Evolutionary conservation across 2,797 vertebrate genomes (phyloP).

Genomic region (Malacoraja senta): DNA sequence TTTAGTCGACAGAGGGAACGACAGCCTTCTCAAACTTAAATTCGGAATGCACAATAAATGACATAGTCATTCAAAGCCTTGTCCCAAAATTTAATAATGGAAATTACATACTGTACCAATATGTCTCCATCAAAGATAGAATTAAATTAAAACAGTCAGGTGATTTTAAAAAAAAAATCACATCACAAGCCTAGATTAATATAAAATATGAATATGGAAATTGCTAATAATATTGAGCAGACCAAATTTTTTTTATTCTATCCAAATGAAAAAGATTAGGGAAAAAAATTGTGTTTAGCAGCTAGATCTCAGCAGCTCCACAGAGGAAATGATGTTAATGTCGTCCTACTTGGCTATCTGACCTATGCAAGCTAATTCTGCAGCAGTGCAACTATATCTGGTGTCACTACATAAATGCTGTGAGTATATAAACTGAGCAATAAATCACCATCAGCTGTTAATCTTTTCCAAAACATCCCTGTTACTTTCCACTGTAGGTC

Average conservation of each 20-base stretch:
- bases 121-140: background rate
- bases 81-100: too few relatives aligned
- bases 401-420: constrained; percentile 4
- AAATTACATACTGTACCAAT: background rate
- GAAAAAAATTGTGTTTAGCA: background rate
- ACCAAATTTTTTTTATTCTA: background rate
- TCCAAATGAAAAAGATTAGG: background rate
- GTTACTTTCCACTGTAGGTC: background rate
- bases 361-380: background rate
- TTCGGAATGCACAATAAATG: too few relatives aligned
- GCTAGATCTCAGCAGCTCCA: background rate
- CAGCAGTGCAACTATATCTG: background rate
- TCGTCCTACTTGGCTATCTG: background rate
- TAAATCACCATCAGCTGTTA: constrained; percentile 1
- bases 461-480: background rate
- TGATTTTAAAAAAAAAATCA: background rate
- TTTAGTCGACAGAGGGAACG: too few relatives aligned
- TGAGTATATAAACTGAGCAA: background rate
- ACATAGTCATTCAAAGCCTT: too few relatives aligned
- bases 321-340: background rate
- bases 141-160: background rate
- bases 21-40: too few relatives aligned
- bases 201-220: background rate
- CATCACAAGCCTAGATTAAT: background rate
- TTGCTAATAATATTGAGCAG: background rate